Conservation (phyloP, 2,113 vertebrate genomes). For the Phycodurus eques region DNA sequence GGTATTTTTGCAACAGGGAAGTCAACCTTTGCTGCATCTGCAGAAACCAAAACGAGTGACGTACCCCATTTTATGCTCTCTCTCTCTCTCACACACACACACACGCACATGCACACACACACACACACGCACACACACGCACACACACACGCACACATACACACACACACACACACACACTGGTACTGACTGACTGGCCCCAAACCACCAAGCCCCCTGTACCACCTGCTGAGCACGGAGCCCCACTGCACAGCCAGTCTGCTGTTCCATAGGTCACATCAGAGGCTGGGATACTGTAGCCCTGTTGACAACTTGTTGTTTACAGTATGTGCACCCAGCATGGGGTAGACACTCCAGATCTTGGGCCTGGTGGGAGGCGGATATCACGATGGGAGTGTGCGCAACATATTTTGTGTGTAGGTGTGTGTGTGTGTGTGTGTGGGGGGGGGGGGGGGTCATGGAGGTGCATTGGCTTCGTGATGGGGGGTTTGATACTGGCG, state of each 20-base stretch:
- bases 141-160: background rate
- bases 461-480: conserved; percentile 35
- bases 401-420: conserved; percentile 24
- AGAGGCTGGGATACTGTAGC: conserved; percentile 79
- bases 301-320: conserved; percentile 86
- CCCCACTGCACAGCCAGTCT: conserved; percentile 53
- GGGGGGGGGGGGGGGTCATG: conserved; percentile 18
- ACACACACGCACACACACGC: conserved; percentile 2
- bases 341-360: conserved; percentile 69
- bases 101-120: background rate
- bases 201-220: background rate
- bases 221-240: conserved; percentile 45
- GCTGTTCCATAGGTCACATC: conserved; percentile 79
- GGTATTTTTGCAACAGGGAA: conserved; percentile 16
- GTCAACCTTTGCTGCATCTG: conserved; percentile 26
- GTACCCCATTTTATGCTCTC: background rate
- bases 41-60: conserved; percentile 16
- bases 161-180: conserved; percentile 2
- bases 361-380: conserved; percentile 52
- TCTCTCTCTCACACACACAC: conserved; percentile 1
- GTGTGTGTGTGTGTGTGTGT: background rate
- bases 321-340: conserved; percentile 79
- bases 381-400: conserved; percentile 24
- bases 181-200: conserved; percentile 35
- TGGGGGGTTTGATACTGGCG: conserved; percentile 55